Conservation (phyloP, 2,113 vertebrate genomes). For the Dicentrarchus labrax region DNA sequence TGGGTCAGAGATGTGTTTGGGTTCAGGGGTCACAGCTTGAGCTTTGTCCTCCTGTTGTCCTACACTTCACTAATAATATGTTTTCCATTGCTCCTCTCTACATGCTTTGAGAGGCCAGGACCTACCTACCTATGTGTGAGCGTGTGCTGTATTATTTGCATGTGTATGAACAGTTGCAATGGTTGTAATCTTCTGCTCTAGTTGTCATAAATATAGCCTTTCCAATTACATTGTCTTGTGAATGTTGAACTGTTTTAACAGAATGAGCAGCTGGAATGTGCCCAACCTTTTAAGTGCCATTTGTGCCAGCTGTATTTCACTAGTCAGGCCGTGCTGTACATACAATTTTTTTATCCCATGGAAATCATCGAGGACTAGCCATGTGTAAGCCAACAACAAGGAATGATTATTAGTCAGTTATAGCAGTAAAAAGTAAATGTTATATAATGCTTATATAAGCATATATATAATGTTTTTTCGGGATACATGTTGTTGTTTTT, state of each 20-base stretch:
- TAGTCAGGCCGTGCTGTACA: not conserved
- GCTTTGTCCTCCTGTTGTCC: slow-evolving; percentile 28
- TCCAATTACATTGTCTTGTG: not conserved
- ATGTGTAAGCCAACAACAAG: not conserved
- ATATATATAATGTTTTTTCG: no score
- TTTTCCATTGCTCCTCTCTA: slow-evolving; percentile 19
- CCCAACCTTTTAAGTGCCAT: not conserved
- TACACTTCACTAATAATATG: slow-evolving; percentile 16
- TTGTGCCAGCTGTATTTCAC: slow-evolving; percentile 3
- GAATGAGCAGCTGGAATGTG: slow-evolving; percentile 37
- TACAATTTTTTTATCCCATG: not conserved
- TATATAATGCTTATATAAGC: no score
- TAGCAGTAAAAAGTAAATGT: no score
- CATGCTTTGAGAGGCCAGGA: slow-evolving; percentile 10
- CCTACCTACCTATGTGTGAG: not conserved
- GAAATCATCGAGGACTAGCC: not conserved
- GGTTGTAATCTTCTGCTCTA: slow-evolving; percentile 29
- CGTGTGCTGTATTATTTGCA: slow-evolving; percentile 16
- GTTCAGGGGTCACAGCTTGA: slow-evolving; percentile 54
- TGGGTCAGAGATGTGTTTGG: slow-evolving; percentile 47
- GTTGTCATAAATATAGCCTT: slow-evolving; percentile 45
- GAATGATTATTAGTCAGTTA: not conserved
- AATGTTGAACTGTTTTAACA: slow-evolving; percentile 31
- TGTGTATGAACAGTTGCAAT: slow-evolving; percentile 23
- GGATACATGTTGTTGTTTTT: no score